A percentile compares a stretch with the other conserved stretches of the same genome.
Evolutionary conservation across 2,888 invertebrate species (phyloP).

Genomic region (Argynnis bischoffii): DNA sequence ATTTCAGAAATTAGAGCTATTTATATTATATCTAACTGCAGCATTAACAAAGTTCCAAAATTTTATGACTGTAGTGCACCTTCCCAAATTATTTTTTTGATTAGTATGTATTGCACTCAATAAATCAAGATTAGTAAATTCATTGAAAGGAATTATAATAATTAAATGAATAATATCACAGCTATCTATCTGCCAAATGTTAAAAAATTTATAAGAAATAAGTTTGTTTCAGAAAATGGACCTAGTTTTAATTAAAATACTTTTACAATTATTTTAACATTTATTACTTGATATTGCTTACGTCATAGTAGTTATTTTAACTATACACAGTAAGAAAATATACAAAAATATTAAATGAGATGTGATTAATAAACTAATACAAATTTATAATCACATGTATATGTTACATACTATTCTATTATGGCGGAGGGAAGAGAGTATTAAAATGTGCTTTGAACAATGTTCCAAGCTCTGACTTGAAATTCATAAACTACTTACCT

Average conservation of each 20-base stretch:
- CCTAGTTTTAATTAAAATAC: conserved; percentile 33
- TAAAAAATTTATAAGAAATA: background rate
- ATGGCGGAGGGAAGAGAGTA: conserved; percentile 38
- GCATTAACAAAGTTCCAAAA: background rate
- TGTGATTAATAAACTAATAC: conserved; percentile 30
- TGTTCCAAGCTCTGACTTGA: conserved; percentile 23
- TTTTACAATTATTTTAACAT: conserved; percentile 31
- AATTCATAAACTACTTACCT: conserved; percentile 9
- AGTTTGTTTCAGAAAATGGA: conserved; percentile 13
- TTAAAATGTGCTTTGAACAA: conserved; percentile 29
- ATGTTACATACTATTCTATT: conserved; percentile 32
- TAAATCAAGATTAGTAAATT: conserved; percentile 4
- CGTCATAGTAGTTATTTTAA: conserved; percentile 28
- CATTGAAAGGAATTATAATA: conserved; percentile 3
- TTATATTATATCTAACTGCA: conserved; percentile 8
- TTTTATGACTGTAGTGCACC: background rate
- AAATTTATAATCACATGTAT: conserved; percentile 26
- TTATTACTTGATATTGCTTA: conserved; percentile 38
- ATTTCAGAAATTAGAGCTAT: conserved; percentile 5
- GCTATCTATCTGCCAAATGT: conserved; percentile 44
- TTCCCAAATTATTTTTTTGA: background rate
- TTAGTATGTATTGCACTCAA: conserved; percentile 7
- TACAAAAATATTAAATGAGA: conserved; percentile 36
- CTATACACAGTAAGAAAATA: conserved; percentile 39
- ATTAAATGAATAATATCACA: too few relatives aligned